These are phyloP conservation scores for Merops nubicus DNA, from an alignment of 2,113 vertebrate species.

Conservation along the genomic window DNA sequence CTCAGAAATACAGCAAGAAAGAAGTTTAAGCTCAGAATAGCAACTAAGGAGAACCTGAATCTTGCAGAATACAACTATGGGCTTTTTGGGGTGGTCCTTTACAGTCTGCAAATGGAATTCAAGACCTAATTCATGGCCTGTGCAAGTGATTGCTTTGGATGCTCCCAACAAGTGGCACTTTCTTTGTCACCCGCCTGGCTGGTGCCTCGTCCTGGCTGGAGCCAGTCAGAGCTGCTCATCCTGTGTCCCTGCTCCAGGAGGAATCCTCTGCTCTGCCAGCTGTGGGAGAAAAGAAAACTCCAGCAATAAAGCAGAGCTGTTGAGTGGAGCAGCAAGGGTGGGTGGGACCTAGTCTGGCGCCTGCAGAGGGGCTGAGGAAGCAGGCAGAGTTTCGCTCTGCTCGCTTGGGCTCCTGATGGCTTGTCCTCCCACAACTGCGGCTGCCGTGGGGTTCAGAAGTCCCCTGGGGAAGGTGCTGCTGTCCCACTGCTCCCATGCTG, in stretches of 20 bases:
- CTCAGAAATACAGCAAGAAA: not conserved
- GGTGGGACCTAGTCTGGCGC: not conserved
- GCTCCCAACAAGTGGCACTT: slow-evolving; percentile 31
- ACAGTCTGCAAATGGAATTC: not conserved
- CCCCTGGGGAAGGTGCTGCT: not conserved
- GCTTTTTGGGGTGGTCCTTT: not conserved
- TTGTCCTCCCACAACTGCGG: accelerated
- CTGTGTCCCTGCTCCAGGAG: not conserved
- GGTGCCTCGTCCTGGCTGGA: not conserved
- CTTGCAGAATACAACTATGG: not conserved
- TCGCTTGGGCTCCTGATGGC: accelerated
- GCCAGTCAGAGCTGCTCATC: not conserved
- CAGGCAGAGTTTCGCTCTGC: not conserved
- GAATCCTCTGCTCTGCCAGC: not conserved
- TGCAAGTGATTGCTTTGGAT: slow-evolving; percentile 9
- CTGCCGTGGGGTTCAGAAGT: accelerated
- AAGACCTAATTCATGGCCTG: not conserved
- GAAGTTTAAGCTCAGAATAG: not conserved
- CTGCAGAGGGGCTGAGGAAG: not conserved
- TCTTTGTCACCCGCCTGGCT: not conserved
- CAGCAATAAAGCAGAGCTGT: not conserved
- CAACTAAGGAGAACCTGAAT: not conserved
- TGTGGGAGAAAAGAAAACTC: not conserved
- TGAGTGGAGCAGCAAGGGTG: not conserved
- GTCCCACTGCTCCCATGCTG: not conserved